Evolutionary conservation across 2,888 invertebrate genomes (phyloP).

Genomic region (Physocephala rufipes): DNA sequence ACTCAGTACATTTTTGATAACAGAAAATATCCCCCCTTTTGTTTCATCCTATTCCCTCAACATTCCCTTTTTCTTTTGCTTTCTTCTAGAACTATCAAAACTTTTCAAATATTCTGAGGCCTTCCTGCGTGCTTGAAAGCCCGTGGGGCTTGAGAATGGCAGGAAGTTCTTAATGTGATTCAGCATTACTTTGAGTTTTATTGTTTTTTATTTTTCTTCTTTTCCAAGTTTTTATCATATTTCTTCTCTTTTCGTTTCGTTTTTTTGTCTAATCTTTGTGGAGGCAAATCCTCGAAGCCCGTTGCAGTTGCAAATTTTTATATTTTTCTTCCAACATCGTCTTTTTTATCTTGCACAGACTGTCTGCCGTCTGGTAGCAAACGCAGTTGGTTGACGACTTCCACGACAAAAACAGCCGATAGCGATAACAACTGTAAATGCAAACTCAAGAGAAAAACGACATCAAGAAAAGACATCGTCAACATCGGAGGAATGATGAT

Average conservation of each 20-base stretch:
- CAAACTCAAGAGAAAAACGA: not conserved
- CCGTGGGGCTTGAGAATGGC: too few species aligned
- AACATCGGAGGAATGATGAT: not conserved
- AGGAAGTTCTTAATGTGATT: not conserved
- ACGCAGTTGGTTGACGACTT: not conserved
- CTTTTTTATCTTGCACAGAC: conserved; percentile 22
- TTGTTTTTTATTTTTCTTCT: not conserved
- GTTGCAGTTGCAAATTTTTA: not conserved
- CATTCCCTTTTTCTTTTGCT: not conserved
- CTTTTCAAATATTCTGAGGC: not conserved
- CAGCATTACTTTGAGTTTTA: conserved; percentile 2
- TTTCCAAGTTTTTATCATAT: not conserved
- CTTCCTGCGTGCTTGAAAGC: too few species aligned
- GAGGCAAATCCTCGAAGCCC: not conserved
- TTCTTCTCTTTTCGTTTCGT: conserved; percentile 9
- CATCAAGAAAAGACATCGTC: not conserved
- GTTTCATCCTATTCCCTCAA: not conserved
- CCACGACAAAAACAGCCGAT: not conserved
- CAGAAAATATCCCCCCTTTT: too few species aligned
- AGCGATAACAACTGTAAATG: not conserved
- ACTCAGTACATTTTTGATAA: too few species aligned
- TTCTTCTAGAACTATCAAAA: not conserved
- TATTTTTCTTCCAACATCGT: not conserved
- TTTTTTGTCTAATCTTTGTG: not conserved
- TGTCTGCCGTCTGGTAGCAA: conserved; percentile 15